Conservation (phyloP, 2,113 vertebrate genomes). For the Progne subis region DNA sequence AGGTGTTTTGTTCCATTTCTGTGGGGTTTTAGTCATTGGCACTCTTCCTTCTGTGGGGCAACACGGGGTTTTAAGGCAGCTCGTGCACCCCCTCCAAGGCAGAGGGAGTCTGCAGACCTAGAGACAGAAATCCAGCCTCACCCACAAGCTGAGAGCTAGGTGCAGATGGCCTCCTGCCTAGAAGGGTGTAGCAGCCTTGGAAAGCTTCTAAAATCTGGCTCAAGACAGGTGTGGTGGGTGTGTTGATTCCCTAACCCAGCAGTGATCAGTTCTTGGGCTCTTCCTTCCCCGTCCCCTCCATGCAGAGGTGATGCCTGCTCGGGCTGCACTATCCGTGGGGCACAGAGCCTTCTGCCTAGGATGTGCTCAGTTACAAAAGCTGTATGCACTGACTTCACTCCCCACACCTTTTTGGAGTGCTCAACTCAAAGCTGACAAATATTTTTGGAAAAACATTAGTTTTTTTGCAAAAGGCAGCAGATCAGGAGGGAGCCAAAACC, state of each 20-base stretch:
- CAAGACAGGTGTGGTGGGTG: fast-evolving
- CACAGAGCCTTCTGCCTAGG: neutral
- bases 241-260: neutral
- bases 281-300: neutral
- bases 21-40: neutral
- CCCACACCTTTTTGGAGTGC: neutral
- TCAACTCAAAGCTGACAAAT: neutral
- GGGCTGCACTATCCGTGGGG: neutral
- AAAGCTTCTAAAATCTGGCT: neutral
- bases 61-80: neutral
- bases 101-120: neutral
- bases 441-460: neutral
- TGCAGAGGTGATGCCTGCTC: neutral
- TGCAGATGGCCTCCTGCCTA: neutral
- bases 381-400: neutral
- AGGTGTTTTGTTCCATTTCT: neutral
- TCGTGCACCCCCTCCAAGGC: neutral
- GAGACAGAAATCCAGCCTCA: neutral
- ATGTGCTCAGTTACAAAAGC: neutral
- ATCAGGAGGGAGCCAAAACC: neutral
- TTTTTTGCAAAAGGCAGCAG: neutral
- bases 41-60: neutral
- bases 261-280: neutral
- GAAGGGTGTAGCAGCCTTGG: neutral
- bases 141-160: neutral